phyloP scores from a whole-genome alignment of 37 sponge, comb jelly and placozoan species.

The Axinella damicornis region DNA sequence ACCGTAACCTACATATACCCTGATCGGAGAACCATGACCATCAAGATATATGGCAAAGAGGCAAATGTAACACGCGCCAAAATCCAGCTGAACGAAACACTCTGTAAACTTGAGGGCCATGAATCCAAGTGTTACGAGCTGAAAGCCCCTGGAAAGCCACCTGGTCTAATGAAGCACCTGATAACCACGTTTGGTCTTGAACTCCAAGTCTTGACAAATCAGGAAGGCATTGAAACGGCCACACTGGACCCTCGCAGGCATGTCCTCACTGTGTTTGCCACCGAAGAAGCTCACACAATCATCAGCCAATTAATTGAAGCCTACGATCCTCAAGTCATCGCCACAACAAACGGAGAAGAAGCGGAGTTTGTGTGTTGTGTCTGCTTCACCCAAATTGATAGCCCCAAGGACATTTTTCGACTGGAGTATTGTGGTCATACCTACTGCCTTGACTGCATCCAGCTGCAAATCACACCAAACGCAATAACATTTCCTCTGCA shows the following conservation, averaged over 20 bases:
- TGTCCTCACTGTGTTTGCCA: conserved; percentile 38
- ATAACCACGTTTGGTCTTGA: conserved; percentile 57
- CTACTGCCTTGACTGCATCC: conserved; percentile 69
- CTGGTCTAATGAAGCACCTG: conserved; percentile 70
- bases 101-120: not conserved
- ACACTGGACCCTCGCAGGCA: conserved; percentile 46
- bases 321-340: not conserved
- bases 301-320: conserved; percentile 3
- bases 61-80: conserved; percentile 28
- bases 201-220: not conserved
- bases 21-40: not conserved
- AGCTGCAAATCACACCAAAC: conserved; percentile 43
- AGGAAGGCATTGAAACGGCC: conserved; percentile 34
- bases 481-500: conserved; percentile 65
- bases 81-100: not conserved
- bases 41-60: conserved; percentile 63
- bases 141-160: conserved; percentile 35
- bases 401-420: conserved; percentile 22
- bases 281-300: not conserved
- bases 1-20: conserved; percentile 24
- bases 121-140: conserved; percentile 4
- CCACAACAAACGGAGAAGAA: not conserved
- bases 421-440: conserved; percentile 81
- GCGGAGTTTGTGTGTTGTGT: conserved; percentile 47
- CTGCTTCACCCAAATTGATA: conserved; percentile 12